Base-by-base conservation (phyloP, 1,140 invertebrate genomes). In the Trialeurodes vaporariorum region DNA sequence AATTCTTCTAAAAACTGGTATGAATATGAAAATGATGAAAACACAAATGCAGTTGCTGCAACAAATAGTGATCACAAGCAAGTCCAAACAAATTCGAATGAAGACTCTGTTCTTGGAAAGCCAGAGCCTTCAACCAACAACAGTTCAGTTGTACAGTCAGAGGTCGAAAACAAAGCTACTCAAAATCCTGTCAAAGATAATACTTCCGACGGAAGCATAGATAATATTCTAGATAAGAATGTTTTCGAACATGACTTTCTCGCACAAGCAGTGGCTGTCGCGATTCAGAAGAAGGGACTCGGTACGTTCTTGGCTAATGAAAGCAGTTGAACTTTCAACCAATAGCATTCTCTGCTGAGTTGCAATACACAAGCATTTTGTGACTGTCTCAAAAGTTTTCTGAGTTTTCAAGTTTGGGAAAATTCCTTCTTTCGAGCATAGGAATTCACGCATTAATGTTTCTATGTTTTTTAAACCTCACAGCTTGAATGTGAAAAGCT, bases 261-360 rank as follows among this genome's bases (percentile, higher is more conserved):
- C 13, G 72, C 70, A 23, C 66, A 72, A 67, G 73, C 73, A 22
- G 71, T 75, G 9, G 70, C 70, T 58, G 71, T 72, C 1, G 73
- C 73, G 1, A 75, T 75, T 62, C 65, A 71, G 62, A 73, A 75
- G 40, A 75, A 75, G 66, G 73, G 73, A 23, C 65, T 75, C 9
- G 70, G 71, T 34, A 69, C 68, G 9, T 69, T 27, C 34, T 9
- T 25, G 13, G 63, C 34, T 9, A 49, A 49, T 49, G 34, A 49
- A 49, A 49, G 17, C 17, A 49, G 34, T 5, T 49, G 34, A 49
- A 49, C 17, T 49, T n/a, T n/a, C n/a, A n/a, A n/a, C n/a, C n/a
- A n/a, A n/a, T n/a, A n/a, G n/a, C n/a, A n/a, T n/a, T n/a, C n/a
- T n/a, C n/a, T n/a, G n/a, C n/a, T n/a, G n/a, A n/a, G n/a, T n/a